These are phyloP conservation scores for Anarhynchus alexandrinus DNA, from an alignment of 2,113 vertebrate genomes.

Conservation along the genomic window DNA sequence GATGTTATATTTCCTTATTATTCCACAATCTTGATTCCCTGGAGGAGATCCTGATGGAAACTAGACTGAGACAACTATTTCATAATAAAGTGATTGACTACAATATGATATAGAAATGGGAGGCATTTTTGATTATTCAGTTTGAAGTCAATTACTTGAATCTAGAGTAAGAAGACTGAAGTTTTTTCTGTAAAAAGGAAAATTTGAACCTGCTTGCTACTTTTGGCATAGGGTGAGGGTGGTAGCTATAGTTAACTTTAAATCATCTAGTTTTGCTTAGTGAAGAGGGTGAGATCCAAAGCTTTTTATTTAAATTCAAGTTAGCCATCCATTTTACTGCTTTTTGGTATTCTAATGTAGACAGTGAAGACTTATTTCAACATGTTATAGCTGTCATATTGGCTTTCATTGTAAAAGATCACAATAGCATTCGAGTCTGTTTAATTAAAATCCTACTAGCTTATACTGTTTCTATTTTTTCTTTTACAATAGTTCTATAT, in stretches of 20 bases:
- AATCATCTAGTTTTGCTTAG: neutral
- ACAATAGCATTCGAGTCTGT: neutral
- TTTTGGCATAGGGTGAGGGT: neutral
- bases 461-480: neutral
- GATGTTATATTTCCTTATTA: neutral
- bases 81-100: conserved; percentile 9
- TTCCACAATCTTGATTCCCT: neutral
- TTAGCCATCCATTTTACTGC: neutral
- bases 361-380: neutral
- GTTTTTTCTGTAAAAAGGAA: neutral
- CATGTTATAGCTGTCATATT: neutral
- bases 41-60: conserved; percentile 1
- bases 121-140: neutral
- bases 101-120: conserved; percentile 17
- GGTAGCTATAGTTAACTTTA: conserved; percentile 1
- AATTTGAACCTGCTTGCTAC: neutral
- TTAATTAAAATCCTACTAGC: neutral
- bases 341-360: neutral
- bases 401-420: neutral
- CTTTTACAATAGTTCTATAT: neutral
- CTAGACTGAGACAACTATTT: neutral
- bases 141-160: conserved; percentile 15
- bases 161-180: neutral
- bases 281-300: neutral
- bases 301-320: neutral